These are phyloP conservation scores for Drosophila grimshawi DNA, from an alignment of 1,140 invertebrate genomes.

Conservation along the genomic window DNA sequence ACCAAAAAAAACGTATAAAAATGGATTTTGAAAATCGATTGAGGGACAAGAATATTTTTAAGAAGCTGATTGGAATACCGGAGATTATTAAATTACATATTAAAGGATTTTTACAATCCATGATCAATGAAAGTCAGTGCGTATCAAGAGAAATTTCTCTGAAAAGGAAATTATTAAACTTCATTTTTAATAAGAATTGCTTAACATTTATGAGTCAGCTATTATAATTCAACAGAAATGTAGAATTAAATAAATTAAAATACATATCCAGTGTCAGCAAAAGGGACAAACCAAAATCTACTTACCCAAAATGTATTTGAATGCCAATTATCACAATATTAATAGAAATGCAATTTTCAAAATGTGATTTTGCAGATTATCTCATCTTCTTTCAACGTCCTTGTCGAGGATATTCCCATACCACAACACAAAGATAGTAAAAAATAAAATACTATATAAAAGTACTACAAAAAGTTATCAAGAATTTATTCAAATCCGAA, in stretches of 20 bases:
- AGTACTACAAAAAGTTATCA: too few relatives aligned
- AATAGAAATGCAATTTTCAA: slow-evolving; percentile 86
- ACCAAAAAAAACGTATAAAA: too few relatives aligned
- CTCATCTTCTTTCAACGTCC: slow-evolving; percentile 87
- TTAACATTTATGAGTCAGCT: too few relatives aligned
- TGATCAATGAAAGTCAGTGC: slow-evolving; percentile 86
- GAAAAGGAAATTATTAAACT: too few relatives aligned
- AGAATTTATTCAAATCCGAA: not conserved
- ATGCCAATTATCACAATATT: slow-evolving; percentile 89
- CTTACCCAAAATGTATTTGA: slow-evolving; percentile 87
- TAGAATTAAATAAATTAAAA: too few relatives aligned
- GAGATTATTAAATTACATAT: slow-evolving; percentile 84
- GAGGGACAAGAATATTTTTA: too few relatives aligned
- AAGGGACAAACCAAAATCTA: slow-evolving; percentile 87
- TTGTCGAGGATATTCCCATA: slow-evolving; percentile 77
- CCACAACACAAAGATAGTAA: slow-evolving; percentile 79
- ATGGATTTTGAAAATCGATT: too few relatives aligned
- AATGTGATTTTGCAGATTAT: slow-evolving; percentile 84
- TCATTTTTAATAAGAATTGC: too few relatives aligned
- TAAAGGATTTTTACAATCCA: slow-evolving; percentile 86
- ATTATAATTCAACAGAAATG: too few relatives aligned
- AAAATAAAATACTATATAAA: not conserved
- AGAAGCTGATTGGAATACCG: slow-evolving; percentile 85
- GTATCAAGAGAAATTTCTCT: slow-evolving; percentile 5
- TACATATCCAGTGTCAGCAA: slow-evolving; percentile 85